A percentile compares a stretch with the other conserved stretches of the same genome.
Evolutionary conservation across 2,888 invertebrate genomes (phyloP).

Genomic region (Stictocephala bisonia): DNA sequence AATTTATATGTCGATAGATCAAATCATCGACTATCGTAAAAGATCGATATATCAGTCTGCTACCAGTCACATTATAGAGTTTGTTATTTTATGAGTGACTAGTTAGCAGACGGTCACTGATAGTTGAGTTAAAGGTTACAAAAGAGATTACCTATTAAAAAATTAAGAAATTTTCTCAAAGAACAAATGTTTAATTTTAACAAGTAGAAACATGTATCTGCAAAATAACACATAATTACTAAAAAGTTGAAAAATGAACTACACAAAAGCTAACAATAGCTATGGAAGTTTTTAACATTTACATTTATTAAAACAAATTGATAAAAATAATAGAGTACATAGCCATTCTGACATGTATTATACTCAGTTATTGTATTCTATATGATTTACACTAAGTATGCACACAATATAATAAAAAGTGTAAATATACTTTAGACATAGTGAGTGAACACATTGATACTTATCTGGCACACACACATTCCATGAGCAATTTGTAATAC

Average conservation of each 20-base stretch:
- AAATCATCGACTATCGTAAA: too few relatives aligned
- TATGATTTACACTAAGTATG: constrained; percentile 28
- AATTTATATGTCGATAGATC: too few relatives aligned
- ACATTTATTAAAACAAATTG: constrained; percentile 39
- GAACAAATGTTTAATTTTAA: constrained; percentile 38
- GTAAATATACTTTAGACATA: constrained; percentile 41
- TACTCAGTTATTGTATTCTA: constrained; percentile 6
- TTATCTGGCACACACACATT: background rate
- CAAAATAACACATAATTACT: constrained; percentile 38
- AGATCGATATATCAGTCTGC: too few relatives aligned
- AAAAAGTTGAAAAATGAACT: constrained; percentile 35
- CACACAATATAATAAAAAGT: constrained; percentile 38
- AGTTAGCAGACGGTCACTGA: too few relatives aligned
- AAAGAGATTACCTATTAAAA: too few relatives aligned
- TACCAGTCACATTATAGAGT: too few relatives aligned
- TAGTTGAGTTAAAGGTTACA: too few relatives aligned
- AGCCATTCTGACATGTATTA: constrained; percentile 33
- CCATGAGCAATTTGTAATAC: too few relatives aligned
- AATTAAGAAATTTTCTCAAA: too few relatives aligned
- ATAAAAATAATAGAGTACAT: constrained; percentile 40
- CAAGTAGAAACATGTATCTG: constrained; percentile 40
- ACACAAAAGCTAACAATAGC: constrained; percentile 35
- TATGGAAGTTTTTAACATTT: constrained; percentile 26
- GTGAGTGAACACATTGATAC: constrained; percentile 35
- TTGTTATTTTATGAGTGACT: too few relatives aligned